Evolutionary conservation across 2,797 vertebrate species (phyloP).

Genomic region (Brachymystax lenok): DNA sequence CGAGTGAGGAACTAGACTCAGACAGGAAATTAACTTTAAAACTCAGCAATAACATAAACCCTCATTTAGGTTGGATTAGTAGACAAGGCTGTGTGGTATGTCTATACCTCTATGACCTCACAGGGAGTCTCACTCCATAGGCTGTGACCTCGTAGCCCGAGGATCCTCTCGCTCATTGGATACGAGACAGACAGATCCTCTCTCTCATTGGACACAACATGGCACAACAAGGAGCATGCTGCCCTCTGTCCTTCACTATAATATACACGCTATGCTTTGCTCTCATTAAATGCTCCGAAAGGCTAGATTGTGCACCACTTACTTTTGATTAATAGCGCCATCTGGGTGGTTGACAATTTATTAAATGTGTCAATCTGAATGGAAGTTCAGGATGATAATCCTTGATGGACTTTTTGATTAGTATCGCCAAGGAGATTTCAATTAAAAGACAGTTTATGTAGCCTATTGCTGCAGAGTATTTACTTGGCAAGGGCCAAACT

Average conservation of each 20-base stretch:
- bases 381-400: not conserved
- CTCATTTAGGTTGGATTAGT: constrained; percentile 27
- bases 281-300: not conserved
- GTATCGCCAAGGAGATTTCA: constrained; percentile 42
- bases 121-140: not conserved
- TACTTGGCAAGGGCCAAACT: no score
- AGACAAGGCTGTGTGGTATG: constrained; percentile 42
- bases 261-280: not conserved
- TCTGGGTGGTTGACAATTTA: not conserved
- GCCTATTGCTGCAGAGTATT: no score
- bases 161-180: not conserved
- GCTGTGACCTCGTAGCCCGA: not conserved
- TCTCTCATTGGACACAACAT: no score
- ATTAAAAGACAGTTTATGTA: constrained; percentile 36
- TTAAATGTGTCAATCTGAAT: not conserved
- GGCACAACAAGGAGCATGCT: no score
- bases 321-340: not conserved
- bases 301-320: not conserved
- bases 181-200: not conserved
- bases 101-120: not conserved
- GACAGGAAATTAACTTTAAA: constrained; percentile 65
- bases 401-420: constrained; percentile 42
- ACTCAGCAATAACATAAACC: constrained; percentile 54
- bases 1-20: constrained; percentile 55
- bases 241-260: not conserved